Percentiles rank a stretch among this genome's conserved stretches.
Evolutionary conservation across 2,888 invertebrate genomes (phyloP).

Genomic region (Thereva unica): DNA sequence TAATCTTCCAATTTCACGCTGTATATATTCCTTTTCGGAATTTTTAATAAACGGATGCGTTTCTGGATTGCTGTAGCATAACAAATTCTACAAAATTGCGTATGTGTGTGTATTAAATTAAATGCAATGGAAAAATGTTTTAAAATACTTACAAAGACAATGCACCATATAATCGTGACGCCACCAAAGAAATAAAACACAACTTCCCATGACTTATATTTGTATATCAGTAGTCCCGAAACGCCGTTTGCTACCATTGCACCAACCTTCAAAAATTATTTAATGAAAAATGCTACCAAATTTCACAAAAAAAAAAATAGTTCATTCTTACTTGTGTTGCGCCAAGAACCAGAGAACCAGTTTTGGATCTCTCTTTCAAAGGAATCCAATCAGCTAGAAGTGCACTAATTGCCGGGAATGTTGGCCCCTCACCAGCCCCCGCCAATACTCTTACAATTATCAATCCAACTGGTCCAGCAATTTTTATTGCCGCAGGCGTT

Average conservation of each 20-base stretch:
- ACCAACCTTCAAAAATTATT: constrained; percentile 47
- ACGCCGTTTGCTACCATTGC: constrained; percentile 68
- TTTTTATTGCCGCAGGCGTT: constrained; percentile 73
- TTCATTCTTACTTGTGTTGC: constrained; percentile 68
- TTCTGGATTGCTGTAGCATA: constrained; percentile 66
- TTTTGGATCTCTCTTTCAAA: constrained; percentile 72
- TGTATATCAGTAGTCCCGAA: constrained; percentile 71
- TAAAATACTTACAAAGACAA: constrained; percentile 65
- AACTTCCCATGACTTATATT: constrained; percentile 70
- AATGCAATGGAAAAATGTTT: too few species aligned
- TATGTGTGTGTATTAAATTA: too few species aligned
- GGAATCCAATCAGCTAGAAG: constrained; percentile 83
- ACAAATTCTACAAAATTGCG: too few species aligned
- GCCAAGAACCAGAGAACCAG: constrained; percentile 79
- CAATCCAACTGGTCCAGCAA: constrained; percentile 69
- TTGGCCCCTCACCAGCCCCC: constrained; percentile 85
- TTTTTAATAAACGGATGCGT: constrained; percentile 76
- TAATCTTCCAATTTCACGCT: constrained; percentile 65
- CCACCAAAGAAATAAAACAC: constrained; percentile 84
- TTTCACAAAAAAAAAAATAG: too few species aligned
- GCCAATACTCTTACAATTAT: constrained; percentile 75
- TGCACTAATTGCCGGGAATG: constrained; percentile 81
- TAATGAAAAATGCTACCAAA: constrained; percentile 49
- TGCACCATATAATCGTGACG: constrained; percentile 73
- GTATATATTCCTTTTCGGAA: constrained; percentile 69